Base-by-base conservation (phyloP, 1,140 invertebrate species). In the Lepidurus packardi region DNA sequence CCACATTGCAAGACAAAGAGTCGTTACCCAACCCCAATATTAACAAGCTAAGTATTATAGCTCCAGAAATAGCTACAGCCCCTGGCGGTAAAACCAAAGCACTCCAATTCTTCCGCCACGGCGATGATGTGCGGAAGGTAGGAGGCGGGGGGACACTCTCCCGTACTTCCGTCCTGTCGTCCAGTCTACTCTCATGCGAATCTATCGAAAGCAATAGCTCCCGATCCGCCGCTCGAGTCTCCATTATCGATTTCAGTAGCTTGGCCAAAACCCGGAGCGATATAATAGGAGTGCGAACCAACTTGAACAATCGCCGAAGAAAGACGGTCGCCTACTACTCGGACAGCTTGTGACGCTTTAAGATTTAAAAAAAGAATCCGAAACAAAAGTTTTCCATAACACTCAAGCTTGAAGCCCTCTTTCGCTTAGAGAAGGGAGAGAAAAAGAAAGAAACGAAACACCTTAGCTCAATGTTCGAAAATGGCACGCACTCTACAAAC, bases 221-320 rank as follows among this genome's bases (percentile, higher is more conserved):
- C 53, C 53, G 53, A 34, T 78, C 78, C 7, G 47, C 75, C 44
- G 53, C 77, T 16, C 53, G 78, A 75, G 43, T 78, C 24, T 78
- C 78, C 10, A 74, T 78, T 1, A 74, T 78, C 24, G 78, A 78
- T 74, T 78, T 78, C 73, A 78, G 78, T 25, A 78, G 78, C 34
- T 47, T 78, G 73, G 73, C 78, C 13, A 78, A 74, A 44, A 78
- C 41, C 43, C 73, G 78, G n/a, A 78, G 75, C 43, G 78, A 78
- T 41, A 24, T 78, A 9, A 73, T 45, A 24, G 73, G 75, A 7
- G 21, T 74, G 41, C 42, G 75, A 77, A 45, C 43, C 75, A 42
- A 75, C 24, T 42, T 73, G 13, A 43, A 73, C 41, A 78, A 78
- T 24, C 73, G 73, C 44, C 73, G 73, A 24, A 41, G 47, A 43